A percentile compares a stretch with the other conserved stretches of the same genome.
Evolutionary conservation across 2,888 invertebrate genomes (phyloP).

Genomic region (Baronia brevicornis): DNA sequence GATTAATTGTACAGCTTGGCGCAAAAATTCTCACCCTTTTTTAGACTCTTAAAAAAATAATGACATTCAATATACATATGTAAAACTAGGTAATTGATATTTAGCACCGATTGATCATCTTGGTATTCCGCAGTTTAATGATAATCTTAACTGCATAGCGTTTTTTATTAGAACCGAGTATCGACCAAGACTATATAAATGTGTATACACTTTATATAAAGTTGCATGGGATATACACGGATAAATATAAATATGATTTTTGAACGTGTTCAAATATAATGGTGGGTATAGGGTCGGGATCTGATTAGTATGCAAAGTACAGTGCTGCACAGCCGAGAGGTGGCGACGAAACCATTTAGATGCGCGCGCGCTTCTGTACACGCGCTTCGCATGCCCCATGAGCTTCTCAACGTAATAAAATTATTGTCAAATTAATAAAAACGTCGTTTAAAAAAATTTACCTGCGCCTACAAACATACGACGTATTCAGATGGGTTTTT

Average conservation of each 20-base stretch:
- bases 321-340: conserved; percentile 44
- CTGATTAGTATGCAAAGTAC: conserved; percentile 63
- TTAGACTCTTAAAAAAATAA: too few species aligned
- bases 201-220: conserved; percentile 1
- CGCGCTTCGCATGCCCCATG: conserved; percentile 41
- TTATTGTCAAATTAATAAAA: conserved; percentile 45
- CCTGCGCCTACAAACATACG: conserved; percentile 14
- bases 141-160: too few species aligned
- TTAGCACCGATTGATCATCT: too few species aligned
- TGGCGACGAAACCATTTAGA: conserved; percentile 61
- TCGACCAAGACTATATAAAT: too few species aligned
- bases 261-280: conserved; percentile 20
- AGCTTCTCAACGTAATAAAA: conserved; percentile 31
- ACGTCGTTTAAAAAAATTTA: conserved; percentile 20
- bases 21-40: too few species aligned
- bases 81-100: too few species aligned
- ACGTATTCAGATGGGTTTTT: conserved; percentile 13
- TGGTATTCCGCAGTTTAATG: too few species aligned
- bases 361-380: conserved; percentile 41
- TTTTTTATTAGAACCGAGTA: too few species aligned
- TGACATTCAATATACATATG: too few species aligned
- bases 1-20: too few species aligned
- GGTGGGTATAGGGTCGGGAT: conserved; percentile 4
- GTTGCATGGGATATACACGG: conserved; percentile 6
- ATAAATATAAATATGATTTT: conserved; percentile 21